phyloP scores from a whole-genome alignment of 2,797 vertebrate genomes.

The Morus bassanus region DNA sequence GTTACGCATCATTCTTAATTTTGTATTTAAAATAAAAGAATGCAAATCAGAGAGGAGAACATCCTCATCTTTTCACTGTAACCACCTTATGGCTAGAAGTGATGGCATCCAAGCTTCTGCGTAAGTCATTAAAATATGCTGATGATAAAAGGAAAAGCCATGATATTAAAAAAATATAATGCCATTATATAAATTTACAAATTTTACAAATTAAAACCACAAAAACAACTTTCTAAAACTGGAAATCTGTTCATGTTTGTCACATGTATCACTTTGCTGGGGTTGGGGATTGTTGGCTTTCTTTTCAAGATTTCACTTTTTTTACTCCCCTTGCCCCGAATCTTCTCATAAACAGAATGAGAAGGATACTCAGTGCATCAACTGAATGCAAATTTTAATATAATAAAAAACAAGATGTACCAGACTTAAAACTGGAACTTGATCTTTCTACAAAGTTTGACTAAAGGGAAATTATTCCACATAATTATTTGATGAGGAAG shows the following conservation, averaged over 20 bases:
- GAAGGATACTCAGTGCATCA: not conserved
- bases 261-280: not conserved
- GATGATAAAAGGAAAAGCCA: not conserved
- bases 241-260: not conserved
- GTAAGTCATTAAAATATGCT: not conserved
- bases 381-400: not conserved
- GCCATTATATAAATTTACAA: not conserved
- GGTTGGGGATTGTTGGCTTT: not conserved
- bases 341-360: not conserved
- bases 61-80: not conserved
- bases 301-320: not conserved
- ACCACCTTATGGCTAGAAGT: not conserved
- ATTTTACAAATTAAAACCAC: not conserved
- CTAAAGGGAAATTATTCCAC: not conserved
- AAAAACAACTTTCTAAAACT: not conserved
- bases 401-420: not conserved
- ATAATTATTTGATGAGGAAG: not conserved
- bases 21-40: not conserved
- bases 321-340: not conserved
- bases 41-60: not conserved
- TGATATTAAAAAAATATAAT: not conserved
- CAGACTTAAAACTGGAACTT: not conserved
- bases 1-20: not conserved
- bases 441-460: not conserved
- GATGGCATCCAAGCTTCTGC: not conserved